Percentiles rank a stretch among this genome's conserved stretches.
Conservation (phyloP, 2,113 vertebrate genomes). For the Ascaphus truei region DNA sequence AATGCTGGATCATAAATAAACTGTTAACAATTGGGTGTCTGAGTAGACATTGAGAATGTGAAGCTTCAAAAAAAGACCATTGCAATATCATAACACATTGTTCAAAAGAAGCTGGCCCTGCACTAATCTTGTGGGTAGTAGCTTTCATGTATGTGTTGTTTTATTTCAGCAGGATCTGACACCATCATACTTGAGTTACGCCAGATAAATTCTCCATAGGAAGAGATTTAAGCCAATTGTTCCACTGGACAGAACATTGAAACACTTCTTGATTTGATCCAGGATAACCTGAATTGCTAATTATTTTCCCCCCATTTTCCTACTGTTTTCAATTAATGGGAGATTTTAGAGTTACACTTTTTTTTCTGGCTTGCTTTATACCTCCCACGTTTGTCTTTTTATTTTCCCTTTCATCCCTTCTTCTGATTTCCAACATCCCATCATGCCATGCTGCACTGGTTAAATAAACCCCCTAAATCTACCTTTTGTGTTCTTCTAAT, state of each 20-base stretch:
- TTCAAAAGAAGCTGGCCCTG: background rate
- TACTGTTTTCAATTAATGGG: conserved; percentile 62
- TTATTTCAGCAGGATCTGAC: background rate
- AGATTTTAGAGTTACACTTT: conserved; percentile 58
- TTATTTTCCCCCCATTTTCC: conserved; percentile 38
- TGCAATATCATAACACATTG: background rate
- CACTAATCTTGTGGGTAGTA: background rate
- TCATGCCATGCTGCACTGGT: conserved; percentile 58
- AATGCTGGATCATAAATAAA: no score
- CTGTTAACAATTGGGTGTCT: background rate
- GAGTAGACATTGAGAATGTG: background rate
- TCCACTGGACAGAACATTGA: conserved; percentile 37
- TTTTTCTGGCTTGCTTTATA: conserved; percentile 41
- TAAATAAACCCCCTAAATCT: conserved; percentile 70
- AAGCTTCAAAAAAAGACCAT: background rate
- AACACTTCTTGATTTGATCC: conserved; percentile 47
- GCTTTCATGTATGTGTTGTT: background rate
- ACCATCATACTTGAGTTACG: background rate
- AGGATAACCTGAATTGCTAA: conserved; percentile 43
- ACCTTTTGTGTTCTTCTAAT: conserved; percentile 69
- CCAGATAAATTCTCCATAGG: background rate
- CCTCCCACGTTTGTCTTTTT: conserved; percentile 45
- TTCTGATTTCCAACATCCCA: conserved; percentile 50
- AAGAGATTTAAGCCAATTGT: conserved; percentile 31
- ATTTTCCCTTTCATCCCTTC: conserved; percentile 58